Evolutionary conservation across 2,113 vertebrate genomes (phyloP).

Genomic region (Dolichallabes microphthalmus): DNA sequence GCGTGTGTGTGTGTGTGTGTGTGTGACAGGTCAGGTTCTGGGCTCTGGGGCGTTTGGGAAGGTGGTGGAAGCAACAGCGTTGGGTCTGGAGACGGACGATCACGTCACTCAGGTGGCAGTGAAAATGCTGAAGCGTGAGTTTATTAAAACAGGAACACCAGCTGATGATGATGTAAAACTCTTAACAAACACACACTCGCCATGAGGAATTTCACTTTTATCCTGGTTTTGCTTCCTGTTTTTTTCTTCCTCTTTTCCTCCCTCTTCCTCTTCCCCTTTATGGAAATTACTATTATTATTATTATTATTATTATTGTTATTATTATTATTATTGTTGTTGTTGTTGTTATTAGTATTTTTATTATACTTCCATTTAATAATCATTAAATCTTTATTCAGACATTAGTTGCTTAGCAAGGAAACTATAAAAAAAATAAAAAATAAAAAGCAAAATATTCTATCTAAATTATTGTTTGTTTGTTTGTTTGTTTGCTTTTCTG

Average conservation of each 20-base stretch:
- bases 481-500: constrained; percentile 13
- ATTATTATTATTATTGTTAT: not conserved
- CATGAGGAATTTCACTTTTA: constrained; percentile 16
- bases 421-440: too few species aligned
- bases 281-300: not conserved
- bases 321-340: not conserved
- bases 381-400: not conserved
- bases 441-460: too few species aligned
- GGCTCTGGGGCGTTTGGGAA: constrained; percentile 69
- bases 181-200: not conserved
- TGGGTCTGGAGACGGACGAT: constrained; percentile 54
- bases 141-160: not conserved
- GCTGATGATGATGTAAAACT: not conserved
- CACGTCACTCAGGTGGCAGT: constrained; percentile 61
- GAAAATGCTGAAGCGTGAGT: constrained; percentile 70
- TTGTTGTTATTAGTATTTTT: not conserved
- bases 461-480: not conserved
- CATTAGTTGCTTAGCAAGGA: not conserved
- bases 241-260: not conserved
- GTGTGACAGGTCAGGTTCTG: constrained; percentile 62
- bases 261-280: not conserved
- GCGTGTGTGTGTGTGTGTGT: not conserved
- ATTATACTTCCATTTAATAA: not conserved
- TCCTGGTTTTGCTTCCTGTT: not conserved
- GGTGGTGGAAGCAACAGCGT: constrained; percentile 64